A percentile compares a stretch with the other conserved stretches of the same genome.
These are phyloP conservation scores for Lepetodrilus schrolli DNA, from an alignment of 2,888 invertebrate species.

Conservation along the genomic window DNA sequence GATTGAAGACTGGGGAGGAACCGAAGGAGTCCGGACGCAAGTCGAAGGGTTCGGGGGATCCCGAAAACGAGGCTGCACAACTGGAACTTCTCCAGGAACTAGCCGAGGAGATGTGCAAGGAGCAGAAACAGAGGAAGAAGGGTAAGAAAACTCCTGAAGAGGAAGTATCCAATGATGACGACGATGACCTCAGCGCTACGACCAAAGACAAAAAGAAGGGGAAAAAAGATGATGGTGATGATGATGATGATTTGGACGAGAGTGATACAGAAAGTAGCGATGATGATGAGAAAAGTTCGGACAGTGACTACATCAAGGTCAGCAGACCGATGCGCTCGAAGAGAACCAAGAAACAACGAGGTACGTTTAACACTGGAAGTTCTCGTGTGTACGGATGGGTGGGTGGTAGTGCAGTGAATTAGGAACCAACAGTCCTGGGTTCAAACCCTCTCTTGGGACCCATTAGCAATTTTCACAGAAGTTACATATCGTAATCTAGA, in stretches of 20 bases:
- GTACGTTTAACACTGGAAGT: constrained; percentile 43
- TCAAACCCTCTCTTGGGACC: no score
- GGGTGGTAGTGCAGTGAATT: no score
- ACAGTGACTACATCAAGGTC: background rate
- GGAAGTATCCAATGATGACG: background rate
- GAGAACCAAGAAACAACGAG: constrained; percentile 41
- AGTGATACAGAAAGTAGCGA: constrained; percentile 40
- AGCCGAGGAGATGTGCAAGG: constrained; percentile 42
- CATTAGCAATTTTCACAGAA: no score
- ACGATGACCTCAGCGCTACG: no score
- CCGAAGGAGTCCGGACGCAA: constrained; percentile 24
- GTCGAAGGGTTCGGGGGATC: background rate
- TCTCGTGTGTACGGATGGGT: no score
- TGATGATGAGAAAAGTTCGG: constrained; percentile 33
- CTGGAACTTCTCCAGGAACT: constrained; percentile 44
- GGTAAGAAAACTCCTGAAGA: background rate
- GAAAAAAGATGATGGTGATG: background rate
- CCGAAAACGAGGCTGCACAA: constrained; percentile 42
- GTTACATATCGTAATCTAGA: no score
- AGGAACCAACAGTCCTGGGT: no score
- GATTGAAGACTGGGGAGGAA: background rate
- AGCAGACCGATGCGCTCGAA: background rate
- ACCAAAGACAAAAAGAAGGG: constrained; percentile 24
- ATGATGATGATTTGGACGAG: no score
- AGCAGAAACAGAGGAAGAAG: constrained; percentile 31